phyloP scores from a whole-genome alignment of 2,113 vertebrate species.

The Candoia aspera region DNA sequence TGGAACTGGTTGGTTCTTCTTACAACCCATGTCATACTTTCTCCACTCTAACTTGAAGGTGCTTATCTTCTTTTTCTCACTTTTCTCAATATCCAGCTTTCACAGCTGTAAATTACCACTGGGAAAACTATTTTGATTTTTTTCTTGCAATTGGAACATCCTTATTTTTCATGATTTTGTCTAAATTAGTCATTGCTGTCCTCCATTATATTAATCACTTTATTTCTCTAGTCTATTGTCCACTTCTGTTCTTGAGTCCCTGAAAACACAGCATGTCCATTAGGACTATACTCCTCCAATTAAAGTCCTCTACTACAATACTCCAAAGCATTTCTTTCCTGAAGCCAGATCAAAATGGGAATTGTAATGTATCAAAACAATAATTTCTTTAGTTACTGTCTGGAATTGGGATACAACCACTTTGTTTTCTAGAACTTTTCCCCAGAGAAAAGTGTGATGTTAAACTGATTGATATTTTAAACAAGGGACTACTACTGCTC shows the following conservation, averaged over 20 bases:
- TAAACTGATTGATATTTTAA: not conserved
- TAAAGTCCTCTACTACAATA: not conserved
- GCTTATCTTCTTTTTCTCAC: not conserved
- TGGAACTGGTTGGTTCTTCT: too few species aligned
- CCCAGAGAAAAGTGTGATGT: not conserved
- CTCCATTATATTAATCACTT: not conserved
- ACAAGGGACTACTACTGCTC: not conserved
- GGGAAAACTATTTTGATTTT: not conserved
- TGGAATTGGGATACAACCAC: not conserved
- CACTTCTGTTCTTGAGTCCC: not conserved
- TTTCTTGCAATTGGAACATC: not conserved
- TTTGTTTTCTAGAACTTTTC: not conserved
- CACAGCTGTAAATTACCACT: not conserved
- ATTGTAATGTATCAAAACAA: not conserved
- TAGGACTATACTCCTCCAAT: not conserved
- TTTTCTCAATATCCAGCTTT: not conserved
- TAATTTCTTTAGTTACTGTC: not conserved
- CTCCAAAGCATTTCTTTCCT: not conserved
- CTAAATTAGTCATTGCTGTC: not conserved
- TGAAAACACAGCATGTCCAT: not conserved
- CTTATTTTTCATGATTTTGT: not conserved
- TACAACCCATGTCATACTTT: too few species aligned
- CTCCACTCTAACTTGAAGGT: not conserved
- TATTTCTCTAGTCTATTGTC: not conserved
- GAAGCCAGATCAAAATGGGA: not conserved